Conservation (phyloP, 2,888 invertebrate genomes). For the Agrotis clavis region DNA sequence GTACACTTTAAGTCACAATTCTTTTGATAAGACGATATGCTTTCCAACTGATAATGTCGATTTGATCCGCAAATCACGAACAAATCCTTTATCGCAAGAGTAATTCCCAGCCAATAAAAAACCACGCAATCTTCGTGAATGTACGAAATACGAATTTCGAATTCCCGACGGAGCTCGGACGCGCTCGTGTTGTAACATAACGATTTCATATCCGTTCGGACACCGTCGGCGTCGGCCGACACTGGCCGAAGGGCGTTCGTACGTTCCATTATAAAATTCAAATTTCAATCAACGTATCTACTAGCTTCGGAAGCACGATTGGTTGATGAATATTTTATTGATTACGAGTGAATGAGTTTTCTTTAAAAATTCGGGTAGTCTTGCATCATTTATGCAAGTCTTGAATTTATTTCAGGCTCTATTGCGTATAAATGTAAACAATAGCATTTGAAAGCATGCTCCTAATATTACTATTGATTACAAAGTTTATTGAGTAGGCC, state of each 20-base stretch:
- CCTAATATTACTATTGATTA: background rate
- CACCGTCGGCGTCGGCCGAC: constrained; percentile 30
- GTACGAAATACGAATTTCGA: constrained; percentile 42
- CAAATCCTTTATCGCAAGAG: constrained; percentile 31
- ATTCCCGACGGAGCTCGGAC: constrained; percentile 48
- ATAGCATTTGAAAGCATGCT: background rate
- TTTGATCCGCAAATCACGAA: constrained; percentile 17
- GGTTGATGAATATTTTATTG: constrained; percentile 51
- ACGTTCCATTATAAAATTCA: constrained; percentile 60
- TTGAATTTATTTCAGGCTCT: constrained; percentile 26
- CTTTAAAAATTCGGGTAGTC: constrained; percentile 21
- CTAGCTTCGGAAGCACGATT: constrained; percentile 48
- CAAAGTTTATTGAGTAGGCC: too few relatives aligned
- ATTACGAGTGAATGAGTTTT: constrained; percentile 10
- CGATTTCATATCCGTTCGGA: constrained; percentile 65
- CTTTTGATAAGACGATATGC: background rate
- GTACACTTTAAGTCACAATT: background rate
- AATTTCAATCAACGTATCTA: constrained; percentile 52
- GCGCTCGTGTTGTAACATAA: constrained; percentile 53
- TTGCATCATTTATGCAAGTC: constrained; percentile 20
- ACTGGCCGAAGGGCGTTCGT: constrained; percentile 44
- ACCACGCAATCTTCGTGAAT: constrained; percentile 44
- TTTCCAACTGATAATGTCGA: background rate
- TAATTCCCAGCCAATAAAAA: constrained; percentile 44
- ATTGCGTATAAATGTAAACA: constrained; percentile 14